Evolutionary conservation across 2,113 vertebrate species (phyloP).

Genomic region (Lophius piscatorius): DNA sequence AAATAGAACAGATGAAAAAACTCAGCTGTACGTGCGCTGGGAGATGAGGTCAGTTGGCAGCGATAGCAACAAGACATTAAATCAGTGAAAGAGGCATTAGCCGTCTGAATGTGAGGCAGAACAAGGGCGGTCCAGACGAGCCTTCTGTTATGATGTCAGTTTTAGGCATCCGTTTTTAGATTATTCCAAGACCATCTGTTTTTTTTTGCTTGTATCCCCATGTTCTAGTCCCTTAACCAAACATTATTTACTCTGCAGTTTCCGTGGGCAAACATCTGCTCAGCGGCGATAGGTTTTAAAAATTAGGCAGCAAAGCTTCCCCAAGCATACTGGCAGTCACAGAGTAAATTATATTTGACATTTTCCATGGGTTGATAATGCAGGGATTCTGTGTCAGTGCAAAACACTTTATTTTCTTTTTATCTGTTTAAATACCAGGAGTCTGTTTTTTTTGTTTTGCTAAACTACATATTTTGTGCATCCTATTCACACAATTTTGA

Average conservation of each 20-base stretch:
- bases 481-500: constrained; percentile 12
- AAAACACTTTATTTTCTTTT: constrained; percentile 49
- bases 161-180: constrained; percentile 31
- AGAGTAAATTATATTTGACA: constrained; percentile 78
- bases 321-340: constrained; percentile 63
- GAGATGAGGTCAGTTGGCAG: constrained; percentile 34
- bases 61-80: constrained; percentile 28
- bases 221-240: constrained; percentile 69
- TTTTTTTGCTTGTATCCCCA: constrained; percentile 60
- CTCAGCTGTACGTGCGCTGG: constrained; percentile 8
- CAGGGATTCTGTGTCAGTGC: constrained; percentile 20
- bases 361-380: constrained; percentile 69
- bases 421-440: constrained; percentile 36
- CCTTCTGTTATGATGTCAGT: constrained; percentile 54
- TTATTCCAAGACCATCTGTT: constrained; percentile 69
- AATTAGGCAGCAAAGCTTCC: constrained; percentile 70
- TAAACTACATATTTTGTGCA: background rate
- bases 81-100: constrained; percentile 34
- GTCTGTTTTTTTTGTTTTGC: constrained; percentile 1
- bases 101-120: constrained; percentile 13
- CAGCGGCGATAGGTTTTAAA: constrained; percentile 72
- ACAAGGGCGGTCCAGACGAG: constrained; percentile 39
- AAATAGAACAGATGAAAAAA: constrained; percentile 6
- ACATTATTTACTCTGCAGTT: constrained; percentile 64
- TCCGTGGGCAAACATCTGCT: constrained; percentile 75